Evolutionary conservation across 1,140 invertebrate genomes (phyloP), one percentile per base, ranked within the genome.

Genomic region (Neoseiulus cucumeris): DNA sequence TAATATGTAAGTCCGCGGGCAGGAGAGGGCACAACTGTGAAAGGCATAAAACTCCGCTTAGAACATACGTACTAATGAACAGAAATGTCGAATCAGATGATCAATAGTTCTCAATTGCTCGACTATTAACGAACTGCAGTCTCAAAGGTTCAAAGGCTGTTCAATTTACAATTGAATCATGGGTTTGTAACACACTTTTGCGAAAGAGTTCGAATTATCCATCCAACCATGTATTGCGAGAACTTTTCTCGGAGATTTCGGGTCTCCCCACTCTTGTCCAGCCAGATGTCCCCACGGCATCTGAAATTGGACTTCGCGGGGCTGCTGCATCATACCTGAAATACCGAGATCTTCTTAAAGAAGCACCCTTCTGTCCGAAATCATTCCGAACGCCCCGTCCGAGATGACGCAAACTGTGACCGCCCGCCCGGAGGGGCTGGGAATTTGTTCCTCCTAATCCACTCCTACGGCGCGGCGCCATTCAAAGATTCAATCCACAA

Each of bases 141-240:
- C 45, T 47, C 14, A n/a, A n/a, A 47, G 14, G 4, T 25, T 20
- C 45, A 47, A 4, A 25, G 14, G 20, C 45, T 7, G 20, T 44
- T 14, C 42, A 44, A n/a, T 44, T 44, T 44, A 44, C 42, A 12
- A 44, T 44, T 12, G n/a, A 14, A 44, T 44, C n/a, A 14, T 44
- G 12, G 12, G 12, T 12, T 44, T 12, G n/a, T 14, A n/a, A 14
- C 42, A 44, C 42, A 14, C 77, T 59, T 77, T 80, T 75, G 91
- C 87, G 79, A 89, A 92, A 28, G 83, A 85, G 18, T 87, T 87
- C 59, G 85, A 83, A 73, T 91, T 92, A 74, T 91, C 88, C 76
- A 89, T 85, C 82, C 88, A 90, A 45, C 86, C 86, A 72, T 89
- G 86, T 44, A 87, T 69, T 0, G 81, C 80, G 17, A 88, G 70